Evolutionary conservation across 1,140 invertebrate genomes (phyloP).

Genomic region (Drosophila bocqueti): DNA sequence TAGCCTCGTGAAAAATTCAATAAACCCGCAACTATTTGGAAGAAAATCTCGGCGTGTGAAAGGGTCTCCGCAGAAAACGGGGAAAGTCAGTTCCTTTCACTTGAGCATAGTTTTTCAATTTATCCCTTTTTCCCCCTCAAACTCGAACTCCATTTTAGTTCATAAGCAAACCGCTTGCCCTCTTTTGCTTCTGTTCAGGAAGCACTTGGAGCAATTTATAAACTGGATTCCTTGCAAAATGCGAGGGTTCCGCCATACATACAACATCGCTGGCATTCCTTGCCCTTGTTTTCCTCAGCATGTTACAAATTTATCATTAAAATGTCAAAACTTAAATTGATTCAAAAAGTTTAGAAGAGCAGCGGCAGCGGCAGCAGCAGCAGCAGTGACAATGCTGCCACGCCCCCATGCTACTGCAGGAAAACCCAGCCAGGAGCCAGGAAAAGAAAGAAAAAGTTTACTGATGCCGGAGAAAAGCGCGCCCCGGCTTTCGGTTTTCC

Average conservation of each 20-base stretch:
- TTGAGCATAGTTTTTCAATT: constrained; percentile 44
- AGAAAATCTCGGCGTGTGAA: constrained; percentile 32
- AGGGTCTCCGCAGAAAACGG: background rate
- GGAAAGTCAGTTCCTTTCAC: constrained; percentile 42
- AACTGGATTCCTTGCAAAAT: constrained; percentile 54
- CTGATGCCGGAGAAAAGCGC: constrained; percentile 28
- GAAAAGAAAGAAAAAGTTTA: constrained; percentile 49
- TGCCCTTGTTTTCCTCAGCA: constrained; percentile 55
- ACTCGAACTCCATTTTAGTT: constrained; percentile 38
- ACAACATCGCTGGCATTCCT: constrained; percentile 51
- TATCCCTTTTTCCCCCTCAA: constrained; percentile 1
- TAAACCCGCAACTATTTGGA: constrained; percentile 16
- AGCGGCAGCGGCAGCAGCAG: constrained; percentile 18
- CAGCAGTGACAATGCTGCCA: constrained; percentile 54
- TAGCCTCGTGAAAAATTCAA: background rate
- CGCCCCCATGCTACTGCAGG: constrained; percentile 25
- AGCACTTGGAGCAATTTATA: constrained; percentile 71
- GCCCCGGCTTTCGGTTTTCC: constrained; percentile 14
- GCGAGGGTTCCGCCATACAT: constrained; percentile 28
- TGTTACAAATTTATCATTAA: constrained; percentile 83
- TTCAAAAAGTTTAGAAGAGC: constrained; percentile 71
- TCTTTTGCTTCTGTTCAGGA: constrained; percentile 3
- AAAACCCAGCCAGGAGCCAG: constrained; percentile 28
- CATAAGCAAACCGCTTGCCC: constrained; percentile 38
- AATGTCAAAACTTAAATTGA: constrained; percentile 84